phyloP scores from a whole-genome alignment of 2,113 vertebrate species.

The Silurus meridionalis region DNA sequence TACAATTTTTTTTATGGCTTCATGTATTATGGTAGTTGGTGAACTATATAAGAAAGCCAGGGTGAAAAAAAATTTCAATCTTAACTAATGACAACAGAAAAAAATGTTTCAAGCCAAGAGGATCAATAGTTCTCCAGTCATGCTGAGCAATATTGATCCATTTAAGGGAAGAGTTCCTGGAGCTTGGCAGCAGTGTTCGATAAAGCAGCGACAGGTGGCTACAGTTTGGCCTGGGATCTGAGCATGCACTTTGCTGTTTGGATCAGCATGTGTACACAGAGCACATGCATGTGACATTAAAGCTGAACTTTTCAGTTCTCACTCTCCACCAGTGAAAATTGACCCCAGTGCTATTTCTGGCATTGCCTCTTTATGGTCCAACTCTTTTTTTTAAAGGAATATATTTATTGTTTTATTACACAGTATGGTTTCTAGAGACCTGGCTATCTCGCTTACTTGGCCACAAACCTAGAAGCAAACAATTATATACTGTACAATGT shows the following conservation, averaged over 20 bases:
- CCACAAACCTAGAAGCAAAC: background rate
- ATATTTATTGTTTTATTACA: background rate
- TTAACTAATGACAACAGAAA: constrained; percentile 36
- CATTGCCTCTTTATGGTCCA: background rate
- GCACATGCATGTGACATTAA: constrained; percentile 17
- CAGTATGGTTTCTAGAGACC: background rate
- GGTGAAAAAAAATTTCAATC: background rate
- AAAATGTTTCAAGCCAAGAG: constrained; percentile 33
- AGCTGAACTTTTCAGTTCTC: background rate
- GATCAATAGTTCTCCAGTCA: constrained; percentile 45
- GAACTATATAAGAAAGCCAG: background rate
- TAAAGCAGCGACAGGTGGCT: constrained; percentile 35
- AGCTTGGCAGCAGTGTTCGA: constrained; percentile 28
- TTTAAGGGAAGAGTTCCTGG: constrained; percentile 39
- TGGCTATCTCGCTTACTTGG: background rate
- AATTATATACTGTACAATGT: background rate
- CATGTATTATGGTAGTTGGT: background rate
- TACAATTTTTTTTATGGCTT: background rate
- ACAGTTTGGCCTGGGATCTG: constrained; percentile 29
- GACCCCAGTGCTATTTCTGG: background rate
- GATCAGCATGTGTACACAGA: constrained; percentile 31
- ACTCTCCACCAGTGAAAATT: background rate
- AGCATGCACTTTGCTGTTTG: constrained; percentile 31
- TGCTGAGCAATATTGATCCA: constrained; percentile 42
- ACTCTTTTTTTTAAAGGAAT: background rate